Percentiles rank a stretch among this genome's conserved stretches.
Evolutionary conservation across 1,140 invertebrate species (phyloP).

Genomic region (Pseudomyrmex pallidus): DNA sequence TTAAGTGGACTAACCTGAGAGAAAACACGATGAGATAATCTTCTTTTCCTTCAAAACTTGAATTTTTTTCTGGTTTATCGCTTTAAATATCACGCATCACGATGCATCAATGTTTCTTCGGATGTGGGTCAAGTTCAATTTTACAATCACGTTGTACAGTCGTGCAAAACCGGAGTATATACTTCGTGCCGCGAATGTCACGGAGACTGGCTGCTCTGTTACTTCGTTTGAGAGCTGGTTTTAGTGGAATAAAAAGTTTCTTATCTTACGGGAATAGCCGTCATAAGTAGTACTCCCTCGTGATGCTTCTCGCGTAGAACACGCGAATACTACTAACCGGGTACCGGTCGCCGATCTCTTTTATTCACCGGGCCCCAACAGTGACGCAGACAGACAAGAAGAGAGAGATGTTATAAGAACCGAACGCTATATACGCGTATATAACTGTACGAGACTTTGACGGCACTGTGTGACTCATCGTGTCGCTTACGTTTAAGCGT

Average conservation of each 20-base stretch:
- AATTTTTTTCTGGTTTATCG: background rate
- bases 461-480: conserved; percentile 35
- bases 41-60: background rate
- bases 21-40: background rate
- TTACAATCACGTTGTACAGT: background rate
- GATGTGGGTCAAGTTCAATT: conserved; percentile 39
- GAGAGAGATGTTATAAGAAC: background rate
- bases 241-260: background rate
- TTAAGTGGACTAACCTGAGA: conserved; percentile 32
- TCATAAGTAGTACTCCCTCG: background rate
- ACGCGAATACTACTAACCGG: conserved; percentile 37
- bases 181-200: background rate
- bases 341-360: conserved; percentile 44
- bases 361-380: background rate
- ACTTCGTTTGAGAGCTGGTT: background rate
- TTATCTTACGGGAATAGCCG: background rate
- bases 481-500: background rate
- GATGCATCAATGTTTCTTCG: background rate
- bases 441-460: background rate
- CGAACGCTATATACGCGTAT: background rate
- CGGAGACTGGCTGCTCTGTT: background rate
- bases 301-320: background rate
- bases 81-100: background rate
- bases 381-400: background rate
- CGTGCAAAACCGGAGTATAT: background rate